Base-by-base conservation (phyloP, 2,888 invertebrate species). In the Mycogona germanica region DNA sequence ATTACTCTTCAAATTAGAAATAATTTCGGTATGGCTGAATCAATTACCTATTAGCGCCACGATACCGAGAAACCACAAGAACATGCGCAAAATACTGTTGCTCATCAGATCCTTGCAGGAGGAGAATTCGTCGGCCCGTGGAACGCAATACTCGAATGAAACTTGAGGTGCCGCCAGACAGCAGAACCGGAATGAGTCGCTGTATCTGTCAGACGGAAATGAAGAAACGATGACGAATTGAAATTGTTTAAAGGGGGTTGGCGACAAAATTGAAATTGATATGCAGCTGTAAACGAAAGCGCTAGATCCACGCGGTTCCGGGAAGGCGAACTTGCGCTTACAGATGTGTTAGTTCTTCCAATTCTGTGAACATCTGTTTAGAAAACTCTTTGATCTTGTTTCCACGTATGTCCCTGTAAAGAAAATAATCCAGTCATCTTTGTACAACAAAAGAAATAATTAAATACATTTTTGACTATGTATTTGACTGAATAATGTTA, bases 41-140 rank as follows among this genome's bases (percentile, higher is more conserved):
- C 9, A 23, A 23, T 57, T 38, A 55, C 57, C 57, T 6, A 61
- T 37, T 3, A 64, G 45, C n/a, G 64, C 64, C 1, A 63, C 53
- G 23, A 58, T 56, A 17, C 64, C 64, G 9, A 64, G 42, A 1
- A 64, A 58, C 63, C 65, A 65, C 1, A 65, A 57, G 45, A 64
- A 61, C 3, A 60, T 55, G 38, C 65, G 55, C 47, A 64, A 60
- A 17, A 64, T 49, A 0, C 59, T 52, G 32, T 61, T 63, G 38
- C 63, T 61, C 61, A 65, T 63, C 28, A 65, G 55, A 47, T 65
- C 64, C 49, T 63, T 63, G 49, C 65, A 65, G n/a, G 64, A 64
- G 1, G 65, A 65, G 35, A 65, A 62, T 35, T 63, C 64, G 42
- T 65, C 65, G 17, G 60, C 58, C 25, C 58, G 58, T 2, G 65